Percentiles rank a stretch among this genome's conserved stretches.
Evolutionary conservation across 2,113 vertebrate species (phyloP).

Genomic region (Lagopus muta): DNA sequence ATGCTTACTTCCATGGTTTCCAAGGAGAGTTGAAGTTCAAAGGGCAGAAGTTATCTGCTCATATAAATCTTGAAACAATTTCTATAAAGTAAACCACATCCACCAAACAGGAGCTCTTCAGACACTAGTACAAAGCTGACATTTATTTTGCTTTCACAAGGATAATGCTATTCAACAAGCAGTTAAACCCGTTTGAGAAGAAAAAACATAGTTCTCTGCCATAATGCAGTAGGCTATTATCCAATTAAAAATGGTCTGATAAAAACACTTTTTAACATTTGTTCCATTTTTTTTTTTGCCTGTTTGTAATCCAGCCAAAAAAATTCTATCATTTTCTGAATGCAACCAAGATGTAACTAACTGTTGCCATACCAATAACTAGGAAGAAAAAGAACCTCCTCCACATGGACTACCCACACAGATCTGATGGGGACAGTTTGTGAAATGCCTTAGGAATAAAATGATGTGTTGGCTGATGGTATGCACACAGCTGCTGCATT

Average conservation of each 20-base stretch:
- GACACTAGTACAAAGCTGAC: not conserved
- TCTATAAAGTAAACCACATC: not conserved
- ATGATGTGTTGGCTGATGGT: not conserved
- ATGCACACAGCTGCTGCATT: not conserved
- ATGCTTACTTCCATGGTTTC: not conserved
- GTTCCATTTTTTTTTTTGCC: constrained; percentile 15
- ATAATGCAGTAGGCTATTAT: constrained; percentile 45
- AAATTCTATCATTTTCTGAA: constrained; percentile 56
- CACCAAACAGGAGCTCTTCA: not conserved
- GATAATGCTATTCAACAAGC: not conserved
- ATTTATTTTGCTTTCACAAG: not conserved
- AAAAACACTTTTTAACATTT: constrained; percentile 50
- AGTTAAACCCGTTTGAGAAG: not conserved
- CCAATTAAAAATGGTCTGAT: constrained; percentile 39
- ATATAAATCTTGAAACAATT: not conserved
- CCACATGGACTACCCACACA: constrained; percentile 60
- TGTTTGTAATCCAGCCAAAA: constrained; percentile 61
- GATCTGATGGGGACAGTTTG: constrained; percentile 41
- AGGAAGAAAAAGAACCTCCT: constrained; percentile 66
- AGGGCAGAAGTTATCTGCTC: not conserved
- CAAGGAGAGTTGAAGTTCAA: not conserved
- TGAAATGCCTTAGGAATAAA: constrained; percentile 40
- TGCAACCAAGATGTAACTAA: constrained; percentile 46
- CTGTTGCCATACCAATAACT: constrained; percentile 62
- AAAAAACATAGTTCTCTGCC: not conserved